Base-by-base conservation (phyloP, 1,140 invertebrate genomes). In the Philotrypesis tridentata region DNA sequence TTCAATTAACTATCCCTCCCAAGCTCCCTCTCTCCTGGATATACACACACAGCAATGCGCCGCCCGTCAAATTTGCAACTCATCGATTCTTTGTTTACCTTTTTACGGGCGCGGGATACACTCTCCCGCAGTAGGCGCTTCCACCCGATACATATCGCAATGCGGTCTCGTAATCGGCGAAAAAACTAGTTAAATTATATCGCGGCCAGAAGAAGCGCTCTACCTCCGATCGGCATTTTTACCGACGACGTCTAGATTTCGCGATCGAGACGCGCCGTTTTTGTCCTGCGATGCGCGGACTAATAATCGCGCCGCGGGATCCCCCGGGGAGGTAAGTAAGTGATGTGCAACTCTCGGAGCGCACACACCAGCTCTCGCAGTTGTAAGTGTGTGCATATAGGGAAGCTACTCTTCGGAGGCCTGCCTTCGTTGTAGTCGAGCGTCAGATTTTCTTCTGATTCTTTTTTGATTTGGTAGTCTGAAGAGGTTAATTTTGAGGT, bases 1-100 rank as follows among this genome's bases (percentile, higher is more conserved):
- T 68, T 68, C 67, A 68, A 68, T 68, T 68, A 68, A 33, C 29
- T n/a, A n/a, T 55, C 67, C 31, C 17, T 29, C 17, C 67, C 25
- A n/a, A n/a, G n/a, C n/a, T n/a, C n/a, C n/a, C n/a, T n/a, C n/a
- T n/a, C n/a, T n/a, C n/a, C n/a, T n/a, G n/a, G n/a, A n/a, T n/a
- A n/a, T n/a, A n/a, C n/a, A n/a, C n/a, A n/a, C n/a, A n/a, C n/a
- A n/a, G n/a, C n/a, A n/a, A 14, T 43, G 40, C 40, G 4, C 48
- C 0, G 17, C 48, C 17, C 48, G 17, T 14, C 25, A 0, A 65
- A 29, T 65, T 9, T 27, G 25, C 25, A 29, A 65, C 11, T 27
- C 63, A 55, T 55, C 21, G 21, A 55, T 55, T 17, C 21, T 55
- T 55, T 21, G 21, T 55, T 55, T 55, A 55, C 21, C 17, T 55